Conservation (phyloP, 2,113 vertebrate species). For the Chloropsis hardwickii region DNA sequence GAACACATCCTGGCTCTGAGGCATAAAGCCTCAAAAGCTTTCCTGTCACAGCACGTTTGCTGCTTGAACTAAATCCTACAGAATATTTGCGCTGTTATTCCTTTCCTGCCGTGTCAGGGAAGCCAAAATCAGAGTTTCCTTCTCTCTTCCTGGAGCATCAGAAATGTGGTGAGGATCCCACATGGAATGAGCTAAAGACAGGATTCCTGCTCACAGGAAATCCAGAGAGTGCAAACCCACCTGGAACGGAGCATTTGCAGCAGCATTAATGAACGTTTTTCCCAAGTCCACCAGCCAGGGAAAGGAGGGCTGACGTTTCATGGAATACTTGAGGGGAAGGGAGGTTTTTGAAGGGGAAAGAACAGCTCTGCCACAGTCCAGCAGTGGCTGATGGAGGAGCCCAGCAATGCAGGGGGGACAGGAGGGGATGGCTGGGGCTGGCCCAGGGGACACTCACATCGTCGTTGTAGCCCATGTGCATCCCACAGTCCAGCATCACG, state of each 20-base stretch:
- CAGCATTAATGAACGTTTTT: neutral
- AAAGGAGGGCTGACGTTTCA: neutral
- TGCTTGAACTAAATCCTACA: neutral
- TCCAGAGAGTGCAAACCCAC: neutral
- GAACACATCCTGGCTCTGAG: neutral
- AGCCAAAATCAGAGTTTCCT: neutral
- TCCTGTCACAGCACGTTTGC: neutral
- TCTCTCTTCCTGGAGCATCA: neutral
- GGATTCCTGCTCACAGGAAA: neutral
- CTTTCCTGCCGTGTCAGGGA: neutral
- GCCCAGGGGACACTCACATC: constrained; percentile 78
- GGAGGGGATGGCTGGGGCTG: neutral
- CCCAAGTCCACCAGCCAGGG: neutral
- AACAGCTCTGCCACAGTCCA: neutral
- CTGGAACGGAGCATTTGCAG: neutral
- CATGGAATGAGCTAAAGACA: neutral
- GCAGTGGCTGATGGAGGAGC: neutral
- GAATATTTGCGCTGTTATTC: neutral
- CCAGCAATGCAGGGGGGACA: neutral
- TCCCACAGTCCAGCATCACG: constrained; percentile 97
- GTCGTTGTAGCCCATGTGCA: constrained; percentile 99
- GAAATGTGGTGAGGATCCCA: neutral
- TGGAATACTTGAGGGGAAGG: neutral
- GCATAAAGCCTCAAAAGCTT: neutral
- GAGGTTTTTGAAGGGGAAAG: neutral